Evolutionary conservation across 2,113 vertebrate species (phyloP).

Genomic region (Leiothrix lutea): DNA sequence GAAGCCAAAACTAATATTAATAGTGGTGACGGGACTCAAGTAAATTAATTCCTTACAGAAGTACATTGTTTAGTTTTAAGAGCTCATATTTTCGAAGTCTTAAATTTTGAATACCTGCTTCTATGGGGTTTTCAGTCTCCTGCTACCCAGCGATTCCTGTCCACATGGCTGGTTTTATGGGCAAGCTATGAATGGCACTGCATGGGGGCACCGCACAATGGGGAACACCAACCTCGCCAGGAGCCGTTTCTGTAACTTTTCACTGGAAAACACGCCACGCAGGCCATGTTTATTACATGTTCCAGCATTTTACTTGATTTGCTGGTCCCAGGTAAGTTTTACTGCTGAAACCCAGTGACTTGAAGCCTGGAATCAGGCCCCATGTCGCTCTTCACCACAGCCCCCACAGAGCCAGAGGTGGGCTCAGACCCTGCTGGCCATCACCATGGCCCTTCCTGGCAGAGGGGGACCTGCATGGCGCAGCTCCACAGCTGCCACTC

Average conservation of each 20-base stretch:
- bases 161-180: conserved; percentile 67
- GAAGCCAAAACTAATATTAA: conserved; percentile 54
- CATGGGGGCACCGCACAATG: conserved; percentile 59
- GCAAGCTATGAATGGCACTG: conserved; percentile 46
- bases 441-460: accelerated
- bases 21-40: not conserved
- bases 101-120: conserved; percentile 68
- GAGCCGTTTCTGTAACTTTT: conserved; percentile 53
- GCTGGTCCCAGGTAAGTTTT: conserved; percentile 56
- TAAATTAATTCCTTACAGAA: conserved; percentile 65
- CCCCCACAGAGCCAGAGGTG: accelerated
- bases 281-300: conserved; percentile 56
- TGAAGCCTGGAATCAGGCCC: not conserved
- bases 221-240: conserved; percentile 64
- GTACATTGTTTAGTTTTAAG: conserved; percentile 66
- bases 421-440: not conserved
- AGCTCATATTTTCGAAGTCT: conserved; percentile 63
- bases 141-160: conserved; percentile 49
- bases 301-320: conserved; percentile 51
- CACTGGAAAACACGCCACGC: not conserved
- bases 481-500: accelerated
- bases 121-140: conserved; percentile 43
- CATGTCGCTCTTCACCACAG: accelerated
- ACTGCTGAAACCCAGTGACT: not conserved
- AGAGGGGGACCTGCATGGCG: accelerated